These are phyloP conservation scores for Antitype chi DNA, from an alignment of 2,888 invertebrate genomes.

Conservation along the genomic window DNA sequence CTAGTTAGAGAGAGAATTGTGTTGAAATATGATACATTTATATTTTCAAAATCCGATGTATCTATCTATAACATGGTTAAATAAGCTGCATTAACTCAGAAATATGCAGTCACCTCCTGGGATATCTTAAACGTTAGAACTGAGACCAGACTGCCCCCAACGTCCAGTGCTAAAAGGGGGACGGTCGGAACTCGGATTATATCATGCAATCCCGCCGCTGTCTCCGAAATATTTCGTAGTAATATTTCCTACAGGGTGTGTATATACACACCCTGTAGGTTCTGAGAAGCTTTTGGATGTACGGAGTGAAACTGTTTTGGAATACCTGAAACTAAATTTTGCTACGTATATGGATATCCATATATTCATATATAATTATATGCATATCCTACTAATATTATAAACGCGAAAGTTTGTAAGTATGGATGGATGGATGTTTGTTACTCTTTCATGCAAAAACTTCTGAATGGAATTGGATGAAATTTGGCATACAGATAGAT, in stretches of 20 bases:
- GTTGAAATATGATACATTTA: neutral
- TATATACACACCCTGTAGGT: conserved; percentile 25
- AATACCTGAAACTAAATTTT: conserved; percentile 2
- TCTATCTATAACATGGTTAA: neutral
- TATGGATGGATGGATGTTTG: no score
- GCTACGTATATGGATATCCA: neutral
- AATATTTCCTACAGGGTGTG: no score
- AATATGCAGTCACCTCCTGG: neutral
- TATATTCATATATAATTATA: no score
- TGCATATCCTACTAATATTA: no score
- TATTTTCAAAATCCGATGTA: neutral
- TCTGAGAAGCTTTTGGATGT: conserved; percentile 7
- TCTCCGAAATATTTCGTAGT: conserved; percentile 27
- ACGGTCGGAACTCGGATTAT: conserved; percentile 46
- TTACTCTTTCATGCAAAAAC: no score
- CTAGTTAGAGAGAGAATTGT: no score
- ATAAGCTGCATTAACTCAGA: neutral
- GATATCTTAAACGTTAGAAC: conserved; percentile 30
- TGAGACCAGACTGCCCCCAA: neutral
- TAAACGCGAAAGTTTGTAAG: no score
- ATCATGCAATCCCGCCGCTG: conserved; percentile 35
- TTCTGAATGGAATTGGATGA: no score
- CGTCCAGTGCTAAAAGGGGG: conserved; percentile 37
- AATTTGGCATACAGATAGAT: no score
- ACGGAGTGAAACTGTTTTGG: neutral